Evolutionary conservation across 2,113 vertebrate genomes (phyloP).

Genomic region (Dromaius novaehollandiae): DNA sequence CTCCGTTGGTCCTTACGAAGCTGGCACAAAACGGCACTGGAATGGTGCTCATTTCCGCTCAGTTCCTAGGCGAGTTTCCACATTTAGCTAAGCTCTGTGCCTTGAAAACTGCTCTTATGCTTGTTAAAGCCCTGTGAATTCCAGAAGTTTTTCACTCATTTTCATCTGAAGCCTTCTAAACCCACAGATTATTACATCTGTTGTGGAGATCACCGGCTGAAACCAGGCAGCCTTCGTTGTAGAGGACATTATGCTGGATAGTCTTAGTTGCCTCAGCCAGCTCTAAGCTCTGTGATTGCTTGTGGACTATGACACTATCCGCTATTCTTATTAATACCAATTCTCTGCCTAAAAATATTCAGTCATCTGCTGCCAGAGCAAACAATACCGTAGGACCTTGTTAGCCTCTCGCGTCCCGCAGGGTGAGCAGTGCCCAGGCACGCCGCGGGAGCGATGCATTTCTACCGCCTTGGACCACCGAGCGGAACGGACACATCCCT

Average conservation of each 20-base stretch:
- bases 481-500: not conserved
- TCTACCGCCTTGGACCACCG: not conserved
- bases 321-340: not conserved
- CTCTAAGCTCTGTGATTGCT: not conserved
- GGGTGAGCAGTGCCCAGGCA: no score
- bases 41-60: not conserved
- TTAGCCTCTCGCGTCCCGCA: not conserved
- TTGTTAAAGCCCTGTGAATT: not conserved
- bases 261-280: not conserved
- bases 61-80: not conserved
- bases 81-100: not conserved
- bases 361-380: not conserved
- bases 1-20: not conserved
- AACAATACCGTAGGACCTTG: no score
- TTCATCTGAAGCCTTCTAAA: not conserved
- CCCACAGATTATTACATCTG: no score
- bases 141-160: not conserved
- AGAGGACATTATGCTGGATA: not conserved
- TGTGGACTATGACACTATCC: not conserved
- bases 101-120: no score
- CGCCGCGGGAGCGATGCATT: not conserved
- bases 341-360: not conserved
- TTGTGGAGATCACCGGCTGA: not conserved
- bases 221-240: no score
- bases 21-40: not conserved